Base-by-base conservation (phyloP, 2,113 vertebrate genomes). In the Pogona vitticeps region DNA sequence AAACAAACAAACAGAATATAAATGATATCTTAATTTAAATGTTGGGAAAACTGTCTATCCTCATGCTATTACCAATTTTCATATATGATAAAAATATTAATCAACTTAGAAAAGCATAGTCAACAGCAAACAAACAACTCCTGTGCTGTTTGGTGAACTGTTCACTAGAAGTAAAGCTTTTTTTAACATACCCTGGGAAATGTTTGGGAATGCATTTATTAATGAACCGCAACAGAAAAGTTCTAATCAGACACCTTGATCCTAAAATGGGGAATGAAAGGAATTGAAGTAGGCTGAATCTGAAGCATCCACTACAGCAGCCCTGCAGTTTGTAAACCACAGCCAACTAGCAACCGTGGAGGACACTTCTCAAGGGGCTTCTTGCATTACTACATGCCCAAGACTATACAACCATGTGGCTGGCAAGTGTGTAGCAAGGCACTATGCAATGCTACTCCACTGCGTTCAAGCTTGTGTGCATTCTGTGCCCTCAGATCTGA, bases 171-270 rank as follows among this genome's bases (percentile, higher is more conserved):
- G 1, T 89, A 65, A 6, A 85, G 56, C 15, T 61, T 56, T 70
- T 46, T 59, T 52, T 84, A 14, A 78, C 8, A 73, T 93, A 87
- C 78, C 18, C n/a, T 81, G 76, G 46, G 33, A 61, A 21, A 72
- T 9, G 3, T 38, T 52, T 52, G 46, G 46, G 46, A 81, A 0
- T 13, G 0, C 20, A 82, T 70, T 90, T 91, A 61, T 15, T 73
- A 79, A 0, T 91, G 10, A 58, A 56, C 21, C 10, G 85, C 89
- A 90, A 87, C 12, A 58, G 18, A 26, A 56, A 63, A 63, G 40
- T 31, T 83, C 75, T 6, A 71, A 91, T 82, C 89, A 88, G 91
- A 76, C 58, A 89, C 15, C 78, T 76, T 90, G 80, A 82, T 91
- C 71, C 89, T 65, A 21, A 38, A 80, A 79, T 42, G 21, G 18